phyloP scores from a whole-genome alignment of 2,797 vertebrate genomes.

The Bryconaethiops microstoma region DNA sequence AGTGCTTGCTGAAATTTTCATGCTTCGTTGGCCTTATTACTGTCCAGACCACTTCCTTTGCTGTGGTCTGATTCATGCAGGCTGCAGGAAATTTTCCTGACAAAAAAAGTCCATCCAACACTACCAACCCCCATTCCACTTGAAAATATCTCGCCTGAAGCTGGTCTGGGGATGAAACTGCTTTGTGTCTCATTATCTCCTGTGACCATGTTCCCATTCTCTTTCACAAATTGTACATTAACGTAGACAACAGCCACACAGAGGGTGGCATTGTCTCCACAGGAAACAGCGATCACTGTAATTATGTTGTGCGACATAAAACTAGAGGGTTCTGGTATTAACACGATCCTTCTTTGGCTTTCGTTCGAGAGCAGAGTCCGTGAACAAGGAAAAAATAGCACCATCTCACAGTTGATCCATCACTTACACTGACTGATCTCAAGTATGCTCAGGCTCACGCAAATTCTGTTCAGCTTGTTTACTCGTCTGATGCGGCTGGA shows the following conservation, averaged over 20 bases:
- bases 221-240: not conserved
- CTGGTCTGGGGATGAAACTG: not conserved
- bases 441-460: slow-evolving; percentile 1
- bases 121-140: not conserved
- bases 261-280: not conserved
- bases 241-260: not conserved
- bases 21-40: slow-evolving; percentile 8
- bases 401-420: slow-evolving; percentile 2
- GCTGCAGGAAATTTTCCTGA: slow-evolving; percentile 3
- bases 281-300: slow-evolving; percentile 9
- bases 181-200: slow-evolving; percentile 14
- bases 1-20: not conserved
- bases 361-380: not conserved
- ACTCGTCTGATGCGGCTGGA: slow-evolving; percentile 14
- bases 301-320: not conserved
- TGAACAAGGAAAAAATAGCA: not conserved
- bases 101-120: not conserved
- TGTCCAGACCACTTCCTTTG: slow-evolving; percentile 14
- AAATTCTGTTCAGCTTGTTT: slow-evolving; percentile 1
- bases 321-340: slow-evolving; percentile 7
- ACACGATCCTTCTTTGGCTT: slow-evolving; percentile 9
- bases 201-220: not conserved
- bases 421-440: not conserved
- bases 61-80: not conserved
- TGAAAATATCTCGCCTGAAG: not conserved